Percentiles rank a stretch among this genome's conserved stretches.
phyloP scores from a whole-genome alignment of 2,888 invertebrate genomes.

The Steinernema carpocapsae region DNA sequence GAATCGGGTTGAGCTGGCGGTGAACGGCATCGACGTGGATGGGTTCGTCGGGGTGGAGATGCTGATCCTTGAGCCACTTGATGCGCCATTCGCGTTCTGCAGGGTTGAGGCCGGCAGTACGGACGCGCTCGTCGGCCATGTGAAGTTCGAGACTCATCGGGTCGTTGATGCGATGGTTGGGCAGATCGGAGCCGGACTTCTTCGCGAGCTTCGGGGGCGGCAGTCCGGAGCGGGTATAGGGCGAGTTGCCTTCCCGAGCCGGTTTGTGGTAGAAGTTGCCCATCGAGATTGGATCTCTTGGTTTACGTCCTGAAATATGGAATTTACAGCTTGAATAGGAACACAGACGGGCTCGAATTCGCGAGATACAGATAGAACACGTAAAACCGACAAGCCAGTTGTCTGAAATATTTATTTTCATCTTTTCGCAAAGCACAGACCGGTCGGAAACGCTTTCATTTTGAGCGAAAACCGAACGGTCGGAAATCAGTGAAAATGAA shows the following conservation, averaged over 20 bases:
- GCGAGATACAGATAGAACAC: too few species aligned
- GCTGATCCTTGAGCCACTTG: conserved; percentile 64
- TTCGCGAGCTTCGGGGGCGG: conserved; percentile 61
- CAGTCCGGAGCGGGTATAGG: conserved; percentile 65
- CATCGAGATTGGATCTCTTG: conserved; percentile 46
- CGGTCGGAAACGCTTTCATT: too few species aligned
- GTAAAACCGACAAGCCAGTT: too few species aligned
- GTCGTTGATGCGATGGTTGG: conserved; percentile 63
- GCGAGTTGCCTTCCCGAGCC: conserved; percentile 60
- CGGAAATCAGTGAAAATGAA: too few species aligned
- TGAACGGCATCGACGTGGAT: conserved; percentile 66
- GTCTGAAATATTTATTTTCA: too few species aligned
- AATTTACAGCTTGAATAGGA: too few species aligned
- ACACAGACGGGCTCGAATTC: too few species aligned
- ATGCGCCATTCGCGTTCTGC: conserved; percentile 68
- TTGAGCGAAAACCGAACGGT: too few species aligned
- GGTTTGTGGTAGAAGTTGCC: conserved; percentile 66
- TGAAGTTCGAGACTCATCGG: conserved; percentile 68
- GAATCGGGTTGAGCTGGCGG: conserved; percentile 67
- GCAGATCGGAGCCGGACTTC: conserved; percentile 57
- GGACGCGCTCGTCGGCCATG: conserved; percentile 60
- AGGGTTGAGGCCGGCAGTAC: conserved; percentile 61
- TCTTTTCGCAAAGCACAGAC: too few species aligned
- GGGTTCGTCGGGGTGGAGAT: conserved; percentile 68
- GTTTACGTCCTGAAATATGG: conserved; percentile 30